These are phyloP conservation scores for Meteorus sp. DNA, from an alignment of 1,140 invertebrate genomes.

Conservation along the genomic window DNA sequence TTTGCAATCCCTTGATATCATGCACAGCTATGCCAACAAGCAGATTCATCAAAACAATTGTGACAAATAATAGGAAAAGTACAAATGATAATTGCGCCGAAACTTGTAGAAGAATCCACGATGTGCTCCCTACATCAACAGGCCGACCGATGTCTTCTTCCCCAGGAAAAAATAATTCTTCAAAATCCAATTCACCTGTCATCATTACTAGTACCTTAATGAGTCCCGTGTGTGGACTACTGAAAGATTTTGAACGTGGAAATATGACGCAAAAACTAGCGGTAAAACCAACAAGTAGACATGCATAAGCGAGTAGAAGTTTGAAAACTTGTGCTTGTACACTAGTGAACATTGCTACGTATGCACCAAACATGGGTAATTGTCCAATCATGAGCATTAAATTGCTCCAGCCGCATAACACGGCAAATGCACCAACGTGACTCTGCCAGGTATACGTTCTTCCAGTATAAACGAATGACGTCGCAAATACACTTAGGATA, in stretches of 20 bases:
- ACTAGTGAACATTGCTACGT: slow-evolving; percentile 85
- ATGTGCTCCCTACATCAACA: slow-evolving; percentile 43
- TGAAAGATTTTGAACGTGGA: slow-evolving; percentile 76
- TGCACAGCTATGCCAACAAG: slow-evolving; percentile 79
- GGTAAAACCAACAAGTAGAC: slow-evolving; percentile 81
- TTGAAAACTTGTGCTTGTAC: slow-evolving; percentile 85
- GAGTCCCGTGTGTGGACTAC: slow-evolving; percentile 75
- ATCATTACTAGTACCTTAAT: slow-evolving; percentile 87
- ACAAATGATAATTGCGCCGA: slow-evolving; percentile 75
- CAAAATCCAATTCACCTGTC: slow-evolving; percentile 81
- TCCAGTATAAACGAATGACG: slow-evolving; percentile 76
- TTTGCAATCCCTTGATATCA: slow-evolving; percentile 77
- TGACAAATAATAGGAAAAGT: slow-evolving; percentile 75
- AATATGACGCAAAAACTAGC: slow-evolving; percentile 86
- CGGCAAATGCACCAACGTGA: slow-evolving; percentile 77
- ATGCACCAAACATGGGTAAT: slow-evolving; percentile 80
- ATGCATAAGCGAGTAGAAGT: slow-evolving; percentile 79
- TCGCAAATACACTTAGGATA: slow-evolving; percentile 77
- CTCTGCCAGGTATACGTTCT: slow-evolving; percentile 82
- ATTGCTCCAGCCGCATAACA: slow-evolving; percentile 83
- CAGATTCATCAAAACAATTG: slow-evolving; percentile 81
- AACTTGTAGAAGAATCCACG: slow-evolving; percentile 65
- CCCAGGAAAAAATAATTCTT: slow-evolving; percentile 63
- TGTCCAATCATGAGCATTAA: slow-evolving; percentile 86
- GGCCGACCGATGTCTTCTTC: slow-evolving; percentile 66